These are phyloP conservation scores for Gallinago paraguaiae DNA, from an alignment of 2,113 vertebrate genomes.

Conservation along the genomic window DNA sequence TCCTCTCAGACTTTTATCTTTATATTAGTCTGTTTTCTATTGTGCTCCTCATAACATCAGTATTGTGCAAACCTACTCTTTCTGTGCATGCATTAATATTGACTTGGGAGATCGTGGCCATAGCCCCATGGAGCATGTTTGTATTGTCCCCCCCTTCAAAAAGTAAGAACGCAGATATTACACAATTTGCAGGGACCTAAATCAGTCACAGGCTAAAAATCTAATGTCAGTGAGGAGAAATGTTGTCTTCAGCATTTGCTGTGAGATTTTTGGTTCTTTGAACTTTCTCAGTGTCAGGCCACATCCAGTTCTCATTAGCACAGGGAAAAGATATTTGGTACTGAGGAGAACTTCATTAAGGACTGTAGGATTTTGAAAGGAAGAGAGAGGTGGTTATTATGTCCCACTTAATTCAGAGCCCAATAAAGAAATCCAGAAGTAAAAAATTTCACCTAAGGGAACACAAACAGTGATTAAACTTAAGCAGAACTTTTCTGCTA, in stretches of 20 bases:
- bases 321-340: not conserved
- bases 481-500: not conserved
- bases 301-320: not conserved
- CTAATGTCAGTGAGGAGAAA: fast-evolving
- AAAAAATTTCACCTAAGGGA: not conserved
- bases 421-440: not conserved
- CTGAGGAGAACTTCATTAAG: not conserved
- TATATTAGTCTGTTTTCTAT: not conserved
- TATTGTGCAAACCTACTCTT: not conserved
- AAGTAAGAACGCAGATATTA: not conserved
- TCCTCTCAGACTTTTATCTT: not conserved
- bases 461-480: not conserved
- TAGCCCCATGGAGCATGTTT: fast-evolving
- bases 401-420: not conserved
- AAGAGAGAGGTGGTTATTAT: not conserved
- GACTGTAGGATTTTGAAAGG: not conserved
- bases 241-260: not conserved
- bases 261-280: not conserved
- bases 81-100: not conserved
- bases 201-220: not conserved
- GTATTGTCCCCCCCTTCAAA: not conserved
- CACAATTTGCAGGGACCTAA: not conserved
- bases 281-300: not conserved
- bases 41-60: not conserved
- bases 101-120: not conserved